phyloP scores from a whole-genome alignment of 2,797 vertebrate genomes.

The Megalops cyprinoides region DNA sequence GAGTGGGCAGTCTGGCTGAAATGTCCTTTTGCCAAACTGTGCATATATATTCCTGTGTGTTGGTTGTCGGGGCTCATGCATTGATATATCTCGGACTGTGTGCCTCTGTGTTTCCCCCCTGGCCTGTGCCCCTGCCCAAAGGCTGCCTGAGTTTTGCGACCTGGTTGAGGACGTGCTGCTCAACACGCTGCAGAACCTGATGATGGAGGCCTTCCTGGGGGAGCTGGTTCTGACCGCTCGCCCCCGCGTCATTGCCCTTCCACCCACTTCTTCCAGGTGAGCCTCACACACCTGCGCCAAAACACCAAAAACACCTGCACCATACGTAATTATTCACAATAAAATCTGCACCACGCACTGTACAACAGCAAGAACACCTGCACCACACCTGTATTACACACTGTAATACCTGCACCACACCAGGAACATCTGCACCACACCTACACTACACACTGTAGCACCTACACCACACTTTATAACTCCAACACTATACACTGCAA shows the following conservation, averaged over 20 bases:
- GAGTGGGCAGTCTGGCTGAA: no score
- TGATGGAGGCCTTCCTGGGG: slow-evolving; percentile 85
- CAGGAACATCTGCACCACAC: not conserved
- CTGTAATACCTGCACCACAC: not conserved
- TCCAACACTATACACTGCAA: not conserved
- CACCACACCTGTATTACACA: not conserved
- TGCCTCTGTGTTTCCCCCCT: not conserved
- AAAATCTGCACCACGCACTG: not conserved
- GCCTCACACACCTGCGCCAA: not conserved
- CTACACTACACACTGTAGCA: no score
- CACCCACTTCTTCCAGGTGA: slow-evolving; percentile 59
- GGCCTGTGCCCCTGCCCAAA: slow-evolving; percentile 39
- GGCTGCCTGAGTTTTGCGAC: slow-evolving; percentile 69
- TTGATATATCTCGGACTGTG: not conserved
- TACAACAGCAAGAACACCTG: not conserved
- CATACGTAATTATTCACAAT: no score
- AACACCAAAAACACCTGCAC: not conserved
- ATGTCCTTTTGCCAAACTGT: no score
- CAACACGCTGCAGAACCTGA: slow-evolving; percentile 86
- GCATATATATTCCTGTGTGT: no score
- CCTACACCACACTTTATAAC: not conserved
- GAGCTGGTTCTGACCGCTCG: slow-evolving; percentile 81
- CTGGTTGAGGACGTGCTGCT: slow-evolving; percentile 79
- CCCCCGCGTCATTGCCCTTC: slow-evolving; percentile 73
- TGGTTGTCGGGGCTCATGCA: no score